A percentile compares a stretch with the other conserved stretches of the same genome.
phyloP scores from a whole-genome alignment of 2,113 vertebrate genomes.

The Bos indicus region DNA sequence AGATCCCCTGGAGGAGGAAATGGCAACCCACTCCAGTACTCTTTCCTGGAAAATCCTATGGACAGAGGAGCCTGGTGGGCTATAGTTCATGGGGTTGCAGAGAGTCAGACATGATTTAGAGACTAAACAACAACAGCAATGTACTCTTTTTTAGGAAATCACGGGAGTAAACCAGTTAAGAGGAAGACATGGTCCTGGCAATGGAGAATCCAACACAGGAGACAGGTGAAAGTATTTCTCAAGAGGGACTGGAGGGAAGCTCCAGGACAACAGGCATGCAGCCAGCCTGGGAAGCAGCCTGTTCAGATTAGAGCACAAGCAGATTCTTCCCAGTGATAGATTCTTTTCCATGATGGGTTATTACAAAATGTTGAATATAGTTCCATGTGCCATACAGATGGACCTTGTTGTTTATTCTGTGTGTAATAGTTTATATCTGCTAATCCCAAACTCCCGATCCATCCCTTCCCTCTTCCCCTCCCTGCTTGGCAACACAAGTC shows the following conservation, averaged over 20 bases:
- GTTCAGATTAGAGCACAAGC: background rate
- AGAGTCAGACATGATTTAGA: background rate
- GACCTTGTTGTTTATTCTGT: background rate
- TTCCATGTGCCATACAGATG: background rate
- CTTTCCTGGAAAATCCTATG: background rate
- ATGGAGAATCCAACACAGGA: background rate
- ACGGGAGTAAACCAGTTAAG: background rate
- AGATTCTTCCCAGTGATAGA: background rate
- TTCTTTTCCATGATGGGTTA: background rate
- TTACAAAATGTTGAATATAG: background rate
- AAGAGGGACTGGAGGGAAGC: background rate
- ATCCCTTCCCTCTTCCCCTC: background rate
- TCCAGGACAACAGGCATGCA: background rate
- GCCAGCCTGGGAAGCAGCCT: background rate
- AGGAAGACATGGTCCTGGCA: background rate
- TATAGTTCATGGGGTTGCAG: background rate
- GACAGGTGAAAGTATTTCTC: background rate
- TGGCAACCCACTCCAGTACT: background rate
- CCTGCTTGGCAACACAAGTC: background rate
- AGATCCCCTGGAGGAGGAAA: background rate
- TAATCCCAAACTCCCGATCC: background rate
- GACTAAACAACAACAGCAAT: background rate
- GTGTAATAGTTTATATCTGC: background rate
- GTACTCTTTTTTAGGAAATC: background rate
- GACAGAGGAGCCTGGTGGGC: background rate